Evolutionary conservation across 1,140 invertebrate species (phyloP), one percentile per base, ranked within the genome.

Genomic region (Caenorhabditis tropicalis): DNA sequence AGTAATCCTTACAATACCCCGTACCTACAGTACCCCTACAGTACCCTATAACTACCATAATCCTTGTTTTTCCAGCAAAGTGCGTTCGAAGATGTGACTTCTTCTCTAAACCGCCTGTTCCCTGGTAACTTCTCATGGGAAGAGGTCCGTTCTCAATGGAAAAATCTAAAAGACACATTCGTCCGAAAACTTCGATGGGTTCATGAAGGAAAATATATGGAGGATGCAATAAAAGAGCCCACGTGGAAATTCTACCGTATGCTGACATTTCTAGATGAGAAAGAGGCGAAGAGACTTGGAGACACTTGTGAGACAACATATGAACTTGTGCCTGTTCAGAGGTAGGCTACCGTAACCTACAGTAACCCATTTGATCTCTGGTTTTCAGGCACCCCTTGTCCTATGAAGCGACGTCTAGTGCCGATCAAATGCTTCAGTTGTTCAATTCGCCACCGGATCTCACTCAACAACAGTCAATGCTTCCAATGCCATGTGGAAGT

Each of bases 121-220:
- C 74, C 48, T 2, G 24, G 7, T 5, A 81, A 84, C 7, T 84
- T 74, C 53, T 80, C 70, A 2, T 80, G 56, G 51, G 84, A 85
- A 31, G 84, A 85, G 27, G 70, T 85, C 21, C 27, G 81, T 24
- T 70, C 80, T 5, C 84, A 85, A 31, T 85, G 84, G 84, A 85
- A 85, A 58, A 85, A 85, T 46, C 51, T 85, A 12, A 85, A 85
- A 53, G 84, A 85, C 60, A 85, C 84, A 15, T 85, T 85, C 27
- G 81, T 85, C 6, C 80, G 84, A 39, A 85, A 85, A 31, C 60
- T 51, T 1, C 46, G 84, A 65, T 85, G 80, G 82, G 48, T 85
- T 33, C 85, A 82, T 33, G 84, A 85, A 48, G 84, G 84, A 33
- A 85, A 85, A 36, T 85, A 85, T 48, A 15, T 49, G 4, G 49